Evolutionary conservation across 1,140 invertebrate species (phyloP).

Genomic region (Diprion similis): DNA sequence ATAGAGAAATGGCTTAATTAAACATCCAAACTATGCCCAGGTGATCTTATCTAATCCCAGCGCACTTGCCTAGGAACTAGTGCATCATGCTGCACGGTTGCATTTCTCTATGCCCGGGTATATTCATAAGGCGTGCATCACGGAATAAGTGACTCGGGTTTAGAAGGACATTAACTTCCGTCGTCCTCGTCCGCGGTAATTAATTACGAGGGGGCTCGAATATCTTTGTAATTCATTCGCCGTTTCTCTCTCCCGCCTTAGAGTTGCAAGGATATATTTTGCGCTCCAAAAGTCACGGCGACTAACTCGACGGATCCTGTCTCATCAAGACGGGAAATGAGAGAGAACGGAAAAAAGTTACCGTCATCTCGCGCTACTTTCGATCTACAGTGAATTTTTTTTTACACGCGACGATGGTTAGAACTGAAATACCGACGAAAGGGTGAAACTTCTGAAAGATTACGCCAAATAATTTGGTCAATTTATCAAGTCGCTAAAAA

Average conservation of each 20-base stretch:
- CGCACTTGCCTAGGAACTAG: too few species aligned
- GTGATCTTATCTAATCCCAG: background rate
- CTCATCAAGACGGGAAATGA: background rate
- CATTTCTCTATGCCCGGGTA: too few species aligned
- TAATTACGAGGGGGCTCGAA: background rate
- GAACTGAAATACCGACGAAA: background rate
- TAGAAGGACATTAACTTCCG: background rate
- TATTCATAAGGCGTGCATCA: background rate
- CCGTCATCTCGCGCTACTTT: background rate
- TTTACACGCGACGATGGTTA: background rate
- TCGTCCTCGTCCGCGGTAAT: background rate
- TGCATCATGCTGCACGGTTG: too few species aligned
- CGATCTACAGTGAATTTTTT: background rate
- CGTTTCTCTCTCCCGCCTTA: too few species aligned
- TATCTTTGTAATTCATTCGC: too few species aligned
- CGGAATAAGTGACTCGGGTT: background rate
- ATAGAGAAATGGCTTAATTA: conserved; percentile 8
- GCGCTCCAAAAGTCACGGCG: background rate
- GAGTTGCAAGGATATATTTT: background rate
- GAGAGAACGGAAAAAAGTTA: background rate
- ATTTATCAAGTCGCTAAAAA: conserved; percentile 26
- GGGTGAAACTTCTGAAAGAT: conserved; percentile 21
- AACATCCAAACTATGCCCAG: background rate
- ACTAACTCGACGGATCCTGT: too few species aligned
- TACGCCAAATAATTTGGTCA: conserved; percentile 33